Evolutionary conservation across 2,797 vertebrate species (phyloP).

Genomic region (Gymnoscopelus microlampas): DNA sequence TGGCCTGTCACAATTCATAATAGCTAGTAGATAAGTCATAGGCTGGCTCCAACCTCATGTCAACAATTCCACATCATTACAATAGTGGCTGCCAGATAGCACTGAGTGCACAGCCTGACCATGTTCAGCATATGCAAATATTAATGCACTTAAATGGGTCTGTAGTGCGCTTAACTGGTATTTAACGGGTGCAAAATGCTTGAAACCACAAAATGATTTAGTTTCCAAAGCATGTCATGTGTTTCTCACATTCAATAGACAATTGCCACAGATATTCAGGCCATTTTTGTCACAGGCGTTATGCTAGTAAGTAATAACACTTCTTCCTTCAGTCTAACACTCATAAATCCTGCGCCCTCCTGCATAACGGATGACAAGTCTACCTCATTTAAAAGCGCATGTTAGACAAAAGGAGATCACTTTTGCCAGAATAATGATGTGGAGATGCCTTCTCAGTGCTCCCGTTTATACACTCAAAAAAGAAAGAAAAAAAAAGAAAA

Average conservation of each 20-base stretch:
- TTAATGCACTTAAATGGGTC: constrained; percentile 3
- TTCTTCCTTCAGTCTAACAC: constrained; percentile 13
- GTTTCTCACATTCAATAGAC: not conserved
- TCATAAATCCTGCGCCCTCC: too few species aligned
- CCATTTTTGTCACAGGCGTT: not conserved
- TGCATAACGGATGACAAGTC: too few species aligned
- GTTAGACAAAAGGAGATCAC: too few species aligned
- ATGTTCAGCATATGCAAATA: constrained; percentile 33
- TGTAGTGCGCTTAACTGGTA: too few species aligned
- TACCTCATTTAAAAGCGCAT: too few species aligned
- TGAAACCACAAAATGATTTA: constrained; percentile 11
- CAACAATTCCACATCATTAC: constrained; percentile 51
- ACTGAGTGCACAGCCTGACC: constrained; percentile 28
- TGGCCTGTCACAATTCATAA: constrained; percentile 58
- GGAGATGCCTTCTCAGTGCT: too few species aligned
- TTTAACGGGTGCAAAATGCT: constrained; percentile 14
- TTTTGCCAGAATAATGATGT: too few species aligned
- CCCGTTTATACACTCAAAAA: too few species aligned
- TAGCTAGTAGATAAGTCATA: constrained; percentile 42
- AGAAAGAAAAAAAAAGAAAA: too few species aligned
- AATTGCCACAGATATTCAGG: constrained; percentile 8
- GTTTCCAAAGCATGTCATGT: constrained; percentile 18
- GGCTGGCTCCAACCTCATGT: constrained; percentile 44
- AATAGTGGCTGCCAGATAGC: constrained; percentile 43
- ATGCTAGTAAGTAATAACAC: constrained; percentile 12